Conservation (phyloP, 2,888 invertebrate genomes). For the Neocrepidodera transversa region DNA sequence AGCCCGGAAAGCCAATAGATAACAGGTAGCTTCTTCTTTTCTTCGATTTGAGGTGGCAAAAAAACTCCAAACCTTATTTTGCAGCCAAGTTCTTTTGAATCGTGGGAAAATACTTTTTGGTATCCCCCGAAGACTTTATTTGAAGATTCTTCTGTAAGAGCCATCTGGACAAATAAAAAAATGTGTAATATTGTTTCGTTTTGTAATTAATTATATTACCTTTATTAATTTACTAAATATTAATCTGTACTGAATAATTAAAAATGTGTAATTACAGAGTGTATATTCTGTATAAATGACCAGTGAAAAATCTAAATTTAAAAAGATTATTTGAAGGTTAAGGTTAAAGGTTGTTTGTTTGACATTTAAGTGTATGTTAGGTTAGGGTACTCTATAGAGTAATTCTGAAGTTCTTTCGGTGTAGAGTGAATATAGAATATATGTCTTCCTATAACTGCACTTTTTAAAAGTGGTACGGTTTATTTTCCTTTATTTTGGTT, state of each 20-base stretch:
- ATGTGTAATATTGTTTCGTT: not conserved
- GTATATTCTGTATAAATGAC: no score
- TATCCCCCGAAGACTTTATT: conserved; percentile 82
- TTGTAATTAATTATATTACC: not conserved
- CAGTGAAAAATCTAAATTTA: no score
- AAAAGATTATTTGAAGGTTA: no score
- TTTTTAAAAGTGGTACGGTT: no score
- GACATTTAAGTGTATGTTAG: no score
- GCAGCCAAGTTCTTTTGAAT: conserved; percentile 81
- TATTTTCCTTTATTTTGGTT: no score
- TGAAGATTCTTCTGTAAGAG: conserved; percentile 68
- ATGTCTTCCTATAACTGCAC: no score
- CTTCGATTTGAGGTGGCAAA: conserved; percentile 80
- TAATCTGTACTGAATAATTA: not conserved
- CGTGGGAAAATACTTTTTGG: conserved; percentile 85
- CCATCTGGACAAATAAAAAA: conserved; percentile 42
- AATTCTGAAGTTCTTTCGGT: no score
- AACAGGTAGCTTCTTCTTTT: conserved; percentile 74
- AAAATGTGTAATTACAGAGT: no score
- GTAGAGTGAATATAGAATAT: no score
- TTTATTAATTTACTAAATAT: not conserved
- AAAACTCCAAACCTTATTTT: conserved; percentile 94
- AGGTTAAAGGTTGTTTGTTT: no score
- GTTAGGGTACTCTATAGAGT: no score
- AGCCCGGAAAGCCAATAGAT: conserved; percentile 92